Base-by-base conservation (phyloP, 2,888 invertebrate genomes). In the Chesias legatella region DNA sequence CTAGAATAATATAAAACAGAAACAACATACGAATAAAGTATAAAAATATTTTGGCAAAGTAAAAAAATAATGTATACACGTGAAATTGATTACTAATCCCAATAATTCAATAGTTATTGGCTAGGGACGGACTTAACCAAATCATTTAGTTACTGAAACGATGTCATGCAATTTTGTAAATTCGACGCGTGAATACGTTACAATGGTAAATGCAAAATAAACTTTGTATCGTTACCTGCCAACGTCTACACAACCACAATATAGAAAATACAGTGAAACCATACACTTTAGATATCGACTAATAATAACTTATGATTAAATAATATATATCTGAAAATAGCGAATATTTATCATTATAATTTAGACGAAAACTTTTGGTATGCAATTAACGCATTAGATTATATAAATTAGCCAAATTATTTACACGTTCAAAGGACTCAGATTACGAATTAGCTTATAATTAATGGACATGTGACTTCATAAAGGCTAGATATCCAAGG, bases 71-170 rank as follows among this genome's bases (percentile, higher is more conserved):
- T 40, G 21, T 5, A 32, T 25, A 33, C 9, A 21, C 25, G 34
- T 33, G 7, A 33, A 47, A 43, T 39, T 43, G 28, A 48, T 49
- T 42, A 34, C 7, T 21, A 44, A 33, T 38, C 43, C 23, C 36
- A 34, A 36, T 33, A 7, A 35, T 33, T 24, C 17, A 39, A 32
- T 48, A 50, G 56, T 55, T 71, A 71, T 58, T 63, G 61, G 51
- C 66, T 72, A 79, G 75, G 84, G 84, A 85, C 84, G 84, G 84
- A 84, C 67, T 73, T 58, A 71, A 75, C 66, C 67, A 73, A 76
- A 75, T 62, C 33, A 55, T 56, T n/a, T 62, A 59, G 54, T 56
- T 58, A 43, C 23, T 34, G 27, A 32, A 35, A 21, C 24, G 56
- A 60, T 58, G 56, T 43, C 54, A 58, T 58, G 58, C 48, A 48